Percentiles rank a stretch among this genome's conserved stretches.
Conservation (phyloP, 1,140 invertebrate genomes). For the Drosophila teissieri region DNA sequence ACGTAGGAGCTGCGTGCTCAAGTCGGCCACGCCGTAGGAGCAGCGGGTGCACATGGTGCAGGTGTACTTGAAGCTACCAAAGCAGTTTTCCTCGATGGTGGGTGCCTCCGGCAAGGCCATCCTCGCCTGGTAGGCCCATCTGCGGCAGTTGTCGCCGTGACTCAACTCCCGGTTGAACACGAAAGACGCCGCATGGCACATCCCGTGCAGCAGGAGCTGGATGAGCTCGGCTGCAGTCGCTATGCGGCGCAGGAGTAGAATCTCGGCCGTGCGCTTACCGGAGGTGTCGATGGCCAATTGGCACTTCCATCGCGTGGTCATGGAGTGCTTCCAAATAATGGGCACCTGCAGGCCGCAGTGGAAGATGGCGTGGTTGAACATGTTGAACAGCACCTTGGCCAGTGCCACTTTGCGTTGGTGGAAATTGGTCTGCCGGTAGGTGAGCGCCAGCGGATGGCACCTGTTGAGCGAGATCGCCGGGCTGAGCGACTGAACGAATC, state of each 20-base stretch:
- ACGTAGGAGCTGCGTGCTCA: constrained; percentile 35
- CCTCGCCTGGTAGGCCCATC: constrained; percentile 52
- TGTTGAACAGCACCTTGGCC: constrained; percentile 48
- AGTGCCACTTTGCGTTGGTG: constrained; percentile 24
- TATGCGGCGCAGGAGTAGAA: constrained; percentile 73
- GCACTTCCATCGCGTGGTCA: constrained; percentile 16
- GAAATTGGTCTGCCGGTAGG: constrained; percentile 37
- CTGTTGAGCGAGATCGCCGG: constrained; percentile 19
- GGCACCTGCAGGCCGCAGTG: constrained; percentile 45
- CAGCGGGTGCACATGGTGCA: constrained; percentile 48
- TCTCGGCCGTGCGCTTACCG: constrained; percentile 22
- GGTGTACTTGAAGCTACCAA: constrained; percentile 39
- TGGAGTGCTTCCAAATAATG: constrained; percentile 31
- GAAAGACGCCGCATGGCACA: constrained; percentile 96
- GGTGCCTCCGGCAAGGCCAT: constrained; percentile 43
- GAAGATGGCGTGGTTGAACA: constrained; percentile 61
- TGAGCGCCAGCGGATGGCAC: constrained; percentile 57
- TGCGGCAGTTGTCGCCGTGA: constrained; percentile 92
- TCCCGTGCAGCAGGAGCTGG: constrained; percentile 94
- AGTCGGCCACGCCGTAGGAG: constrained; percentile 42
- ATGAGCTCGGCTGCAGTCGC: constrained; percentile 26
- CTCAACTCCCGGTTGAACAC: constrained; percentile 89
- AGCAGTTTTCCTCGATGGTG: constrained; percentile 29
- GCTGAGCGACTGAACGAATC: constrained; percentile 57
- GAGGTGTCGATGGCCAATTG: constrained; percentile 18